Evolutionary conservation across 2,888 invertebrate genomes (phyloP), one percentile per base, ranked within the genome.

Genomic region (Leucophenga montana): DNA sequence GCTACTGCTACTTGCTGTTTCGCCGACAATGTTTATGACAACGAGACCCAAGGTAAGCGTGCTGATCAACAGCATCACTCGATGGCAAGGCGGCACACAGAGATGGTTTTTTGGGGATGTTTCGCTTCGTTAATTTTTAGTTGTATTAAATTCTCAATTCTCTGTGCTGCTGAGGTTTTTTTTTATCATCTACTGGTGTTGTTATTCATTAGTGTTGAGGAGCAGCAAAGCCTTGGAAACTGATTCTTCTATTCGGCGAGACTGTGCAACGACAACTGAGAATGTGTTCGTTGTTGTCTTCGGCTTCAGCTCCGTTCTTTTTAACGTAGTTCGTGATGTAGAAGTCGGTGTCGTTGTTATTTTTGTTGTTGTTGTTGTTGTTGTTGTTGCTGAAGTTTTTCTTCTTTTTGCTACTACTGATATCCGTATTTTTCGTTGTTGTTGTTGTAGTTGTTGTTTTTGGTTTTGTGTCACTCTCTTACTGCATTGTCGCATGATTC

Each of bases 51-150:
- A 56, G 54, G 54, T 22, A 13, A 56, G 54, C 22, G 54, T 22
- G 54, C 54, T 56, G 54, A 56, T 56, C 54, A 56, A 56, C 54
- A 56, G 54, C 54, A 56, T 56, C 54, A 22, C 54, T 22, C 9
- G 39, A 11, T 39, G 39, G 39, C 39, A 11, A 39, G 39, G 39
- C 16, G 20, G 54, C 54, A 18, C 13, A 56, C 22, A 39, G 11
- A 33, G 11, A 56, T 22, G 54, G 18, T 3, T 56, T 56, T 46
- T 56, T 56, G 39, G 39, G 11, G 11, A 39, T 22, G 9, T 56
- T 56, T 22, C 6, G 6, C 22, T 20, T 56, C 22, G 22, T 56
- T 56, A 3, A 5, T 20, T 56, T 53, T 53, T 53, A 4, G 2
- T 53, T 16, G 53, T 53, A 27, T 27, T 27, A 27, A 27, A 27